Percentiles rank a stretch among this genome's conserved stretches.
Conservation (phyloP, 2,797 vertebrate genomes). For the Molothrus ater region DNA sequence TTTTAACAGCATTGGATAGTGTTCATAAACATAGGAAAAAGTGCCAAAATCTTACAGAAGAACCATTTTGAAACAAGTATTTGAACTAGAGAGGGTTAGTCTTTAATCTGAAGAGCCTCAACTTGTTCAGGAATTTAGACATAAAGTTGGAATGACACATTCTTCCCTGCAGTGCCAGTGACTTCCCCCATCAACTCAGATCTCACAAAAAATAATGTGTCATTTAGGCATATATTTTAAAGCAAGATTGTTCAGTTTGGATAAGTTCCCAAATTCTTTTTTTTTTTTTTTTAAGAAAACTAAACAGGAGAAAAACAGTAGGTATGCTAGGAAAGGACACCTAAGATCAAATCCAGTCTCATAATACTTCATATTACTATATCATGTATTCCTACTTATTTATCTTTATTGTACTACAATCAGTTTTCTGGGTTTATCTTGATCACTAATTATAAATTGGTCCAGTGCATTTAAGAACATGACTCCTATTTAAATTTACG, state of each 20-base stretch:
- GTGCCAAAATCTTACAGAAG: not conserved
- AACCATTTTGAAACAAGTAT: not conserved
- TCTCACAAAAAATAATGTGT: not conserved
- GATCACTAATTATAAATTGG: not conserved
- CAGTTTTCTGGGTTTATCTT: not conserved
- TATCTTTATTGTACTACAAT: not conserved
- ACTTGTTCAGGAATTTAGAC: not conserved
- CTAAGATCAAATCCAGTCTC: not conserved
- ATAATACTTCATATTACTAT: not conserved
- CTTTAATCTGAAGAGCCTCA: not conserved
- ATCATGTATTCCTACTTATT: not conserved
- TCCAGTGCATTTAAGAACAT: not conserved
- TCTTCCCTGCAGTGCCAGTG: not conserved
- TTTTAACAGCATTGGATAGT: not conserved
- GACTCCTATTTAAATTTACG: not conserved
- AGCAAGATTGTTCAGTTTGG: not conserved
- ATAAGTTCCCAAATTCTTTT: not conserved
- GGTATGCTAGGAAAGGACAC: not conserved
- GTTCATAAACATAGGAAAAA: not conserved
- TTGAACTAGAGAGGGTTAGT: not conserved
- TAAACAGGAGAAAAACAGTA: not conserved
- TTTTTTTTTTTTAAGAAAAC: not conserved
- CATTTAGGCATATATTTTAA: not conserved
- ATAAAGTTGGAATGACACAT: not conserved
- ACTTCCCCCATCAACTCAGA: not conserved